Conservation (phyloP, 1,140 invertebrate genomes). For the Frieseomelitta varia region DNA sequence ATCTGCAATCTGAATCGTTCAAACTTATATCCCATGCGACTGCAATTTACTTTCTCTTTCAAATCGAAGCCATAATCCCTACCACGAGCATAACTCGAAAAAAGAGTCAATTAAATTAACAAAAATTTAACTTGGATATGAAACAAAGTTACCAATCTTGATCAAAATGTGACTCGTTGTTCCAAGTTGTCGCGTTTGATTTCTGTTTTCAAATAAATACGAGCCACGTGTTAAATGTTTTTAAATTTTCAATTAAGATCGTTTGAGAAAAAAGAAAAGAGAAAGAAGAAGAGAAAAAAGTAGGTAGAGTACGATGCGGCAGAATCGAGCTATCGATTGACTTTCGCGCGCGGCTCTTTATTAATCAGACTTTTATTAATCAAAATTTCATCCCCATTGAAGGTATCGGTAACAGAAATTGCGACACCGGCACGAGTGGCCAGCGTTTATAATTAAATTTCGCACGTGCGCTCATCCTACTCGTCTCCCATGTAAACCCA, state of each 20-base stretch:
- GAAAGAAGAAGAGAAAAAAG: neutral
- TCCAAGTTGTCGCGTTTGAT: too few relatives aligned
- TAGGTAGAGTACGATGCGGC: neutral
- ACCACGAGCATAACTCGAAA: too few relatives aligned
- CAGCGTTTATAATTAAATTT: slow-evolving; percentile 62
- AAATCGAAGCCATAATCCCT: too few relatives aligned
- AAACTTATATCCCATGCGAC: too few relatives aligned
- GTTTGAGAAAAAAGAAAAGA: neutral
- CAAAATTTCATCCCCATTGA: slow-evolving; percentile 35
- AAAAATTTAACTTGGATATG: too few relatives aligned
- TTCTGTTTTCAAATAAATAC: too few relatives aligned
- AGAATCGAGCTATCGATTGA: slow-evolving; percentile 32
- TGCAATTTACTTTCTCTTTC: too few relatives aligned
- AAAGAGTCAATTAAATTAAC: too few relatives aligned
- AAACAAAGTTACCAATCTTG: too few relatives aligned
- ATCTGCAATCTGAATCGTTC: too few relatives aligned
- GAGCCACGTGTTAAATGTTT: neutral
- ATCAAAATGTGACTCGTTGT: too few relatives aligned
- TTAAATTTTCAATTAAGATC: neutral
- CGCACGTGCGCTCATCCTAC: slow-evolving; percentile 43
- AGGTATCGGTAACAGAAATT: neutral
- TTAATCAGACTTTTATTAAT: slow-evolving; percentile 20
- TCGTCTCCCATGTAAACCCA: slow-evolving; percentile 7
- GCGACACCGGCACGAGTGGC: slow-evolving; percentile 2
- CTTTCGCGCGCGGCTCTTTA: neutral